Conservation (phyloP, 1,140 invertebrate genomes). For the Zaprionus nigranus region DNA sequence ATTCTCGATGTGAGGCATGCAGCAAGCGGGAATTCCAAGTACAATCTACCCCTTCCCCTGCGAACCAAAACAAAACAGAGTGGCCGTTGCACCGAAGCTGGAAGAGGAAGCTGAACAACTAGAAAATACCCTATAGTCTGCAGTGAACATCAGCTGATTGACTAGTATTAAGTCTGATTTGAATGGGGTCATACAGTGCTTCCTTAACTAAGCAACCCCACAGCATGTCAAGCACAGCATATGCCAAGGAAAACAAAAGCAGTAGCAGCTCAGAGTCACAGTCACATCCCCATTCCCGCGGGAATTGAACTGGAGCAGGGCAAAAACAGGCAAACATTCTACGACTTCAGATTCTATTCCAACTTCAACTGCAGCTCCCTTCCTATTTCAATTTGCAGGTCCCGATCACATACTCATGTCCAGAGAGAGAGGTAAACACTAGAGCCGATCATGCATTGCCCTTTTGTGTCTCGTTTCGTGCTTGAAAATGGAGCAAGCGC, state of each 20-base stretch:
- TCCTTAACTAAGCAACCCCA: not conserved
- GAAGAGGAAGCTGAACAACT: not conserved
- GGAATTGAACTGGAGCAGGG: constrained; percentile 31
- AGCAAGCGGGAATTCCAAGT: constrained; percentile 56
- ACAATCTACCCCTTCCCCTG: not conserved
- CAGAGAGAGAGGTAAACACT: constrained; percentile 17
- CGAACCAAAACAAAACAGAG: constrained; percentile 50
- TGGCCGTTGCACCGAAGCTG: constrained; percentile 58
- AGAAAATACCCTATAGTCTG: not conserved
- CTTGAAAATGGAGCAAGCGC: constrained; percentile 38
- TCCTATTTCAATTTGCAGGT: not conserved
- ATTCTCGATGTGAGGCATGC: constrained; percentile 13
- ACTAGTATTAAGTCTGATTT: not conserved
- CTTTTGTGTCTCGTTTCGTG: constrained; percentile 42
- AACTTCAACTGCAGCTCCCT: not conserved
- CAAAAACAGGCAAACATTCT: constrained; percentile 33
- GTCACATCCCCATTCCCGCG: constrained; percentile 26
- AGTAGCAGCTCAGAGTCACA: constrained; percentile 25
- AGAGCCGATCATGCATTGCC: constrained; percentile 56
- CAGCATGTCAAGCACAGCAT: not conserved
- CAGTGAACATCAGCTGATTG: not conserved
- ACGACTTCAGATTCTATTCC: not conserved
- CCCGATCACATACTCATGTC: not conserved
- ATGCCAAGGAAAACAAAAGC: not conserved
- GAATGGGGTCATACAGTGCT: too few relatives aligned